A percentile compares a stretch with the other conserved stretches of the same genome.
Conservation (phyloP, 2,888 invertebrate genomes). For the Odontocerum albicorne region DNA sequence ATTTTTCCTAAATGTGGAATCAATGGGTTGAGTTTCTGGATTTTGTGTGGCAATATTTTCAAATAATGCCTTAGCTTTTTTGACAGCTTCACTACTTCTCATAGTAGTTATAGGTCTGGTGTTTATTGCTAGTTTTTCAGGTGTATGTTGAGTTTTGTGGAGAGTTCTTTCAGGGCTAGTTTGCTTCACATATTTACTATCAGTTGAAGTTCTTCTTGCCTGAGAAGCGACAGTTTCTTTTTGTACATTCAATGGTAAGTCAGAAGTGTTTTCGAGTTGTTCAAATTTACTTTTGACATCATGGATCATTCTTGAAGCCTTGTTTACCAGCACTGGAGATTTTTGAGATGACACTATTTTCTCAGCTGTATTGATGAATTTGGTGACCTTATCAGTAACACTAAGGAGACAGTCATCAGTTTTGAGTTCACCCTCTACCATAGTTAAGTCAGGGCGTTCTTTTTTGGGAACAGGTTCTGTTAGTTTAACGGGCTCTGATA, state of each 20-base stretch:
- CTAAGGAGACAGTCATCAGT: conserved; percentile 63
- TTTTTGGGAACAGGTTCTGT: conserved; percentile 47
- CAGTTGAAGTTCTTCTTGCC: conserved; percentile 39
- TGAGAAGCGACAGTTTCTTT: conserved; percentile 45
- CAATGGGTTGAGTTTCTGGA: conserved; percentile 43
- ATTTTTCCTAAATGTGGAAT: conserved; percentile 39
- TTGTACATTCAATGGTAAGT: conserved; percentile 38
- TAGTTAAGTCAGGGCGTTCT: conserved; percentile 55
- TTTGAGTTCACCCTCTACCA: conserved; percentile 60
- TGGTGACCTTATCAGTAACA: conserved; percentile 66
- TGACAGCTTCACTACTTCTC: conserved; percentile 65
- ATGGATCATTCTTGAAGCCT: conserved; percentile 41
- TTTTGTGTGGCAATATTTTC: conserved; percentile 60
- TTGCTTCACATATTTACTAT: conserved; percentile 28
- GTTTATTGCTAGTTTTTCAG: conserved; percentile 24
- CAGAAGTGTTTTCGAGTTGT: conserved; percentile 38
- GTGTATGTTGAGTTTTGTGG: conserved; percentile 22
- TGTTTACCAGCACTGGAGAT: conserved; percentile 54
- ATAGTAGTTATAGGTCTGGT: conserved; percentile 48
- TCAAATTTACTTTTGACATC: conserved; percentile 37
- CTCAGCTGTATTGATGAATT: conserved; percentile 64
- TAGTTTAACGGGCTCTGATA: conserved; percentile 47
- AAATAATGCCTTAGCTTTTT: conserved; percentile 70
- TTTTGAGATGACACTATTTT: conserved; percentile 48
- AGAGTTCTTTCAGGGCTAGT: conserved; percentile 28